These are phyloP conservation scores for Micromussa lordhowensis DNA, from an alignment of 92 coral and sea anemone species.

Conservation along the genomic window DNA sequence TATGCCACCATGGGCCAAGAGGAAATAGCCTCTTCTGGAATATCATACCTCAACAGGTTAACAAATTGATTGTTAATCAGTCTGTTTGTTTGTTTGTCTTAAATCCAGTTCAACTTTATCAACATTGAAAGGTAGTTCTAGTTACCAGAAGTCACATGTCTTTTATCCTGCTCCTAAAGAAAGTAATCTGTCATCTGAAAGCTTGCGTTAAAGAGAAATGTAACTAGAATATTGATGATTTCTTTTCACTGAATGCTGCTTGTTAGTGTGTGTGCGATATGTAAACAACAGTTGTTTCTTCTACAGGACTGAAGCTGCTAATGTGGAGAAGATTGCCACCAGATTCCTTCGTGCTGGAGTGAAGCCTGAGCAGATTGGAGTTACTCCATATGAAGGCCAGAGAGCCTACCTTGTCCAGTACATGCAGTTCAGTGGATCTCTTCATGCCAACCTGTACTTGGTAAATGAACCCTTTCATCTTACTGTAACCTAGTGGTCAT, in stretches of 20 bases:
- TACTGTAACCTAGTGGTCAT: no score
- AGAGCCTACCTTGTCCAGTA: conserved; percentile 98
- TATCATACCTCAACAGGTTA: conserved; percentile 98
- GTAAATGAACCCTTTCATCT: conserved; percentile 34
- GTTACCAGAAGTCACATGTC: no score
- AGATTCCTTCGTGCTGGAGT: conserved; percentile 97
- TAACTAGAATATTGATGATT: no score
- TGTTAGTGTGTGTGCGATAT: background rate
- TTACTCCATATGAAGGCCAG: conserved; percentile 98
- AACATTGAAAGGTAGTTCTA: no score
- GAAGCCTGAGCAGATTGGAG: conserved; percentile 99
- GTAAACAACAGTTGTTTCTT: background rate
- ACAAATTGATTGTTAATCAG: background rate
- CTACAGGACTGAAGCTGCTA: conserved; percentile 96
- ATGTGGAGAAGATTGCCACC: conserved; percentile 98
- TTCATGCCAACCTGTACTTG: conserved; percentile 95
- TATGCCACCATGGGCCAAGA: conserved; percentile 98
- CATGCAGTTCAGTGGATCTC: conserved; percentile 99
- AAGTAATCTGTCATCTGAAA: no score
- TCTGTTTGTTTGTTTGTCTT: no score
- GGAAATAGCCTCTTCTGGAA: conserved; percentile 99
- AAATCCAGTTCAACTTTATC: no score
- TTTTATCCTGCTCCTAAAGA: no score
- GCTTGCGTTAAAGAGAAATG: no score
- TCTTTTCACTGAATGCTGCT: background rate